Evolutionary conservation across 2,113 vertebrate species (phyloP).

Genomic region (Eudyptes chrysolophus): DNA sequence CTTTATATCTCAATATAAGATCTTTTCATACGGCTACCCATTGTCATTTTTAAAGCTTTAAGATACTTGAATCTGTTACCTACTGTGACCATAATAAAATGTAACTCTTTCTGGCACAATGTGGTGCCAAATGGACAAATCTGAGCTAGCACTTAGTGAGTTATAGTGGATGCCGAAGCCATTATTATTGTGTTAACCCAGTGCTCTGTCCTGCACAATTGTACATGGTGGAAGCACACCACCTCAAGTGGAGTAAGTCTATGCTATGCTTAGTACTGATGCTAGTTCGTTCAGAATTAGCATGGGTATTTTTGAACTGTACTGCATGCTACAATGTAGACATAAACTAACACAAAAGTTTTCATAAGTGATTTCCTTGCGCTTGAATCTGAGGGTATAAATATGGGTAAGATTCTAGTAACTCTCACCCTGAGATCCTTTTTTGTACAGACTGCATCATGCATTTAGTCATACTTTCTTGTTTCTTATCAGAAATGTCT

Average conservation of each 20-base stretch:
- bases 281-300: neutral
- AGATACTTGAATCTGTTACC: neutral
- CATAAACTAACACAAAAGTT: neutral
- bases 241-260: neutral
- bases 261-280: neutral
- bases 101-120: neutral
- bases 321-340: neutral
- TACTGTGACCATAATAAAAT: neutral
- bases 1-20: neutral
- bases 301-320: neutral
- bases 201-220: neutral
- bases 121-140: neutral
- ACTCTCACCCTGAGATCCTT: neutral
- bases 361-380: neutral
- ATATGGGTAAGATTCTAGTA: neutral
- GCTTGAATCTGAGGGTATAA: neutral
- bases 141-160: neutral
- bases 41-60: neutral
- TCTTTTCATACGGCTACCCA: neutral
- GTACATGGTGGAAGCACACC: neutral
- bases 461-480: neutral
- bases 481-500: neutral
- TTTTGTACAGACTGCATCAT: neutral
- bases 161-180: neutral
- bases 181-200: neutral